These are phyloP conservation scores for Poicephalus gulielmi DNA, from an alignment of 2,113 vertebrate species.

Conservation along the genomic window DNA sequence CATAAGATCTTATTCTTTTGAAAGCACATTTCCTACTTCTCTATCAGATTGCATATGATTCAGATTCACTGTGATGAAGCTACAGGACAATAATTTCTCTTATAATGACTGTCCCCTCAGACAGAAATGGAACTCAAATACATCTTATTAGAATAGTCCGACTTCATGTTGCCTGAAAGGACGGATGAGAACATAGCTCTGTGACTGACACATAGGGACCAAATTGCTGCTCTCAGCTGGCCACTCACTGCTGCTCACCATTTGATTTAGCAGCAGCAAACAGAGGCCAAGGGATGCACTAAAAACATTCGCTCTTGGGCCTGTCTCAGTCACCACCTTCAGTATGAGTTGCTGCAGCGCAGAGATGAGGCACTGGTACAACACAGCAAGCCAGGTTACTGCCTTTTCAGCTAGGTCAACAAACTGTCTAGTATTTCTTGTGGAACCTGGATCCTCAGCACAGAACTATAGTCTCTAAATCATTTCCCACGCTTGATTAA, in stretches of 20 bases:
- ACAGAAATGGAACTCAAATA: neutral
- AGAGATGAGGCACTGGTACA: neutral
- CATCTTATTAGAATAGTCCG: fast-evolving
- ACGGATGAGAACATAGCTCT: neutral
- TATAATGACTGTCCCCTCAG: neutral
- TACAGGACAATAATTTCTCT: neutral
- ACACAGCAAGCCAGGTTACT: neutral
- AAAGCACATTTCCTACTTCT: neutral
- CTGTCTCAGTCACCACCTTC: too few relatives aligned
- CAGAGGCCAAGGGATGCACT: neutral
- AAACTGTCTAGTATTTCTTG: neutral
- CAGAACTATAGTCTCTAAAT: neutral
- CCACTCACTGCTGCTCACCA: neutral
- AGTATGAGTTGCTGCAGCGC: neutral
- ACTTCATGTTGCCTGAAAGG: neutral
- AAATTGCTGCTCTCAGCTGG: neutral
- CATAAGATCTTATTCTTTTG: neutral
- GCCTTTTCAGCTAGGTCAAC: neutral
- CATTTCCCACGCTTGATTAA: neutral
- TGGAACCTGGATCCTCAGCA: neutral
- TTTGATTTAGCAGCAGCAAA: neutral
- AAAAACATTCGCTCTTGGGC: neutral
- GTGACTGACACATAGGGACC: neutral
- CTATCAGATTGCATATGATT: neutral
- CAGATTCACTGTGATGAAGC: neutral